phyloP scores from a whole-genome alignment of 2,113 vertebrate species.

The Meriones unguiculatus region DNA sequence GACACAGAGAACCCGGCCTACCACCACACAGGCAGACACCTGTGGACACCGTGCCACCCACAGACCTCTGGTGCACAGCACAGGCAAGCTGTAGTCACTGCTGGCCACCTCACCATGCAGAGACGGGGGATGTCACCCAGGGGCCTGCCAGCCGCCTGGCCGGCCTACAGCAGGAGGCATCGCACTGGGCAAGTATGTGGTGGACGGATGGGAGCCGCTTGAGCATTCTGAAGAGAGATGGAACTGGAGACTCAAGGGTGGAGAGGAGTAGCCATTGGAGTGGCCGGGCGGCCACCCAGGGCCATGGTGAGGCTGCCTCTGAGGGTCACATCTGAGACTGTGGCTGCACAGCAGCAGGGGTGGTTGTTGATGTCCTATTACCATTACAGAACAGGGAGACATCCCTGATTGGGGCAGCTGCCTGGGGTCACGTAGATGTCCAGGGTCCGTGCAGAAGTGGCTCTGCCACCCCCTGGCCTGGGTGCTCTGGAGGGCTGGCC shows the following conservation, averaged over 20 bases:
- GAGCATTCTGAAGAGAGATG: background rate
- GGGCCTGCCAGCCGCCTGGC: background rate
- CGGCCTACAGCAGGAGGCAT: background rate
- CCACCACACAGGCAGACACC: background rate
- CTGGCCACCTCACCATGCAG: background rate
- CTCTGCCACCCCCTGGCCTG: too few relatives aligned
- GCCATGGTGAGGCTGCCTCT: background rate
- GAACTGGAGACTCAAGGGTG: background rate
- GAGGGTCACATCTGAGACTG: too few relatives aligned
- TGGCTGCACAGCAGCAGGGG: too few relatives aligned
- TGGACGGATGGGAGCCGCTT: background rate
- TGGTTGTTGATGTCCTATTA: too few relatives aligned
- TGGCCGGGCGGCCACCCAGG: background rate
- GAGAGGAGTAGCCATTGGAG: background rate
- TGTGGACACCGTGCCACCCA: background rate
- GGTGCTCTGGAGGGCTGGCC: too few relatives aligned
- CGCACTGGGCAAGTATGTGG: background rate
- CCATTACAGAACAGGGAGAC: too few relatives aligned
- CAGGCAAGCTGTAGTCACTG: background rate
- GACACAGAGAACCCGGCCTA: background rate
- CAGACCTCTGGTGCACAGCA: background rate
- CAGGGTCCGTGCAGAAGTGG: too few relatives aligned
- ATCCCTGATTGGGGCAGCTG: too few relatives aligned
- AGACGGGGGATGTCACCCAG: background rate
- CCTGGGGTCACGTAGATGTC: too few relatives aligned